Evolutionary conservation across 1,140 invertebrate species (phyloP).

Genomic region (Vanessa tameamea): DNA sequence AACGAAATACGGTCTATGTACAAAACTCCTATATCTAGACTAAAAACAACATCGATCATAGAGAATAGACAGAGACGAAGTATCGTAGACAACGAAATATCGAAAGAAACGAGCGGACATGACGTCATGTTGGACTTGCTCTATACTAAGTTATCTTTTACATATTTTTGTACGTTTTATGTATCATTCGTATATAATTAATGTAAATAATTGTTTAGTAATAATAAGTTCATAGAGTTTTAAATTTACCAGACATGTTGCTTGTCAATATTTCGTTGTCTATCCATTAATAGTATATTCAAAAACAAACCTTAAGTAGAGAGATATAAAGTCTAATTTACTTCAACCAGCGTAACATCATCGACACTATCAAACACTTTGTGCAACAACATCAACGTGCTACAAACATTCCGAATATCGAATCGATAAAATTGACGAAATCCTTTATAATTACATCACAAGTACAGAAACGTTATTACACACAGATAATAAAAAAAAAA

Average conservation of each 20-base stretch:
- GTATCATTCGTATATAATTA: too few relatives aligned
- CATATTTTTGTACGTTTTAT: too few relatives aligned
- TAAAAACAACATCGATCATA: conserved; percentile 31
- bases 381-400: conserved; percentile 14
- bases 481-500: neutral
- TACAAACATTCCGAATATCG: conserved; percentile 11
- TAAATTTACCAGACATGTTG: neutral
- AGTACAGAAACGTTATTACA: neutral
- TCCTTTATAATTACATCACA: neutral
- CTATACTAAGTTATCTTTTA: too few relatives aligned
- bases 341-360: neutral
- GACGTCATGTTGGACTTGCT: neutral
- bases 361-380: neutral
- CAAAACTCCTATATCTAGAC: conserved; percentile 14
- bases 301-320: conserved; percentile 16
- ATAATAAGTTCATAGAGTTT: too few relatives aligned
- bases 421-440: conserved; percentile 21
- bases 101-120: neutral
- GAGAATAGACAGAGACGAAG: conserved; percentile 21
- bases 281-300: conserved; percentile 1
- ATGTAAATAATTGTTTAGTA: too few relatives aligned
- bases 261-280: conserved; percentile 11
- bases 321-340: conserved; percentile 22
- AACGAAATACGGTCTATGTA: conserved; percentile 19
- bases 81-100: conserved; percentile 19